Conservation (phyloP, 2,113 vertebrate genomes). For the Madoqua kirkii region DNA sequence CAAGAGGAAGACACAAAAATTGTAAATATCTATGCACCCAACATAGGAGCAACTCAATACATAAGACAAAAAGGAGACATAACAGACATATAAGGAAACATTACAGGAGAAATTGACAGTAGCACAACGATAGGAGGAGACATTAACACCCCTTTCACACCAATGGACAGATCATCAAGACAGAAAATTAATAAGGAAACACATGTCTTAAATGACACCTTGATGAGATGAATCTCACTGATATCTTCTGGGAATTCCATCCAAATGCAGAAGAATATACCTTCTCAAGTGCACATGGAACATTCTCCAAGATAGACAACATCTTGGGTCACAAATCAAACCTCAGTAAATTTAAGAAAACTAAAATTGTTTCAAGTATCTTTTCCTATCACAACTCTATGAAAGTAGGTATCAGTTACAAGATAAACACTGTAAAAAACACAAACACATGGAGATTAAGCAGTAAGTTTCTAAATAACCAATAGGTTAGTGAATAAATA, state of each 20-base stretch:
- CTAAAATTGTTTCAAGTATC: neutral
- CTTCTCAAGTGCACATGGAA: neutral
- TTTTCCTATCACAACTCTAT: accelerated
- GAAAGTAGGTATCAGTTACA: neutral
- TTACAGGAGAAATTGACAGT: neutral
- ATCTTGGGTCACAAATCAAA: neutral
- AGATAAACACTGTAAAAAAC: neutral
- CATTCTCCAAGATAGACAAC: neutral
- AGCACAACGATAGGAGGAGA: neutral
- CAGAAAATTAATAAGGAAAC: neutral
- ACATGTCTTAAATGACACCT: neutral
- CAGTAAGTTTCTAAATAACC: neutral
- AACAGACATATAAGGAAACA: neutral
- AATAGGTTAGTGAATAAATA: neutral
- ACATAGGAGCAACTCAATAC: neutral
- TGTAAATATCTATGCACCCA: neutral
- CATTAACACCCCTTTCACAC: neutral
- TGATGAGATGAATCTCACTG: neutral
- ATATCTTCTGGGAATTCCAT: neutral
- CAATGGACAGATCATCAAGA: neutral
- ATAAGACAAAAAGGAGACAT: neutral
- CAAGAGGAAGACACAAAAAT: neutral
- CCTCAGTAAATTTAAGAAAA: neutral
- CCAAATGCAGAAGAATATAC: neutral
- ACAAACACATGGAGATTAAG: neutral